These are phyloP conservation scores for Heliconius congener DNA, from an alignment of 1,140 invertebrate genomes.

Conservation along the genomic window DNA sequence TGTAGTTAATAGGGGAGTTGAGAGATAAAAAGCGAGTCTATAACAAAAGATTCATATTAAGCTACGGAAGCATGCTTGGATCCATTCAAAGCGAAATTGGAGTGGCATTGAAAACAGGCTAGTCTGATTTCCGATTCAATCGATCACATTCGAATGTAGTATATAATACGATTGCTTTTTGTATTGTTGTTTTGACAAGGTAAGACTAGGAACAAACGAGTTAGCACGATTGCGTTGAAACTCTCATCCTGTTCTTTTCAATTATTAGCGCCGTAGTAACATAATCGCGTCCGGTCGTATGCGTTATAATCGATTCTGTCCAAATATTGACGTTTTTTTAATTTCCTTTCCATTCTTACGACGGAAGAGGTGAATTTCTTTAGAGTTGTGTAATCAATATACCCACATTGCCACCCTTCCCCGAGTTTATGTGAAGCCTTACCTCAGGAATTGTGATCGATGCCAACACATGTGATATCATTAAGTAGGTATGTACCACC, in stretches of 20 bases:
- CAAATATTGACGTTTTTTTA: conserved; percentile 78
- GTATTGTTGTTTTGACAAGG: conserved; percentile 65
- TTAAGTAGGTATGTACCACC: too few relatives aligned
- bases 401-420: conserved; percentile 48
- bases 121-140: conserved; percentile 71
- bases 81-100: conserved; percentile 60
- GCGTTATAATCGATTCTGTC: conserved; percentile 73
- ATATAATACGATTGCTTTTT: conserved; percentile 49
- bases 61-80: conserved; percentile 61
- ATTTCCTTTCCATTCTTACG: conserved; percentile 59
- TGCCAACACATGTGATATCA: neutral
- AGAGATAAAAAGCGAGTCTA: conserved; percentile 12
- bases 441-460: conserved; percentile 8
- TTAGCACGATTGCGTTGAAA: conserved; percentile 71
- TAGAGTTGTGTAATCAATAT: conserved; percentile 66
- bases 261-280: conserved; percentile 68
- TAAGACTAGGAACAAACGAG: conserved; percentile 56
- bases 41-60: conserved; percentile 42
- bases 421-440: conserved; percentile 43
- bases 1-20: conserved; percentile 7
- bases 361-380: conserved; percentile 64
- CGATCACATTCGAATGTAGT: conserved; percentile 48
- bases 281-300: conserved; percentile 67
- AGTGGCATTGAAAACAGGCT: conserved; percentile 45
- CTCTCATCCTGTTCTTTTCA: conserved; percentile 74